Conservation (phyloP, 53 echinoderm and acorn worm species). For the Actinopyga echinites region DNA sequence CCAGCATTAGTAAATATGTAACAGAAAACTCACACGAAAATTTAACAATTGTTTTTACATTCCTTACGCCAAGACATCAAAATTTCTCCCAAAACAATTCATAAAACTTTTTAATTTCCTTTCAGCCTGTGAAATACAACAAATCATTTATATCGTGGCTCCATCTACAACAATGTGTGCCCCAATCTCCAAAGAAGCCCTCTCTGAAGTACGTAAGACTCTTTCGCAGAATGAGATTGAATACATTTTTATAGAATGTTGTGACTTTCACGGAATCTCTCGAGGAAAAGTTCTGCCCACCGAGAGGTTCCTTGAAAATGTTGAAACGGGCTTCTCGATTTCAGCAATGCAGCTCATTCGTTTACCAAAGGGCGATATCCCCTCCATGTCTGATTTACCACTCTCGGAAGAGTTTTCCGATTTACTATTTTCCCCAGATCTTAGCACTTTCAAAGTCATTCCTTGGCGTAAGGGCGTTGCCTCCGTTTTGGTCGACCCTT, state of each 20-base stretch:
- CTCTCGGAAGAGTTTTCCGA: background rate
- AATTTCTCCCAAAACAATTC: too few species aligned
- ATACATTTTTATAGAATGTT: slow-evolving; percentile 4
- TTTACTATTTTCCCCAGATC: background rate
- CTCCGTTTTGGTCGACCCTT: slow-evolving; percentile 9
- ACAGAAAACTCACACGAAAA: too few species aligned
- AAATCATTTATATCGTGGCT: too few species aligned
- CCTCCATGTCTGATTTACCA: background rate
- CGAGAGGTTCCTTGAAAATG: background rate
- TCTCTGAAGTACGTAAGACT: background rate
- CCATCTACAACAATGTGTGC: too few species aligned
- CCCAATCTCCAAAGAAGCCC: background rate
- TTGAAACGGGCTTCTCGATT: background rate
- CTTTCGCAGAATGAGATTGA: background rate
- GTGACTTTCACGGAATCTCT: background rate
- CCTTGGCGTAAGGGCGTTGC: slow-evolving; percentile 16
- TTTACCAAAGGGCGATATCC: background rate
- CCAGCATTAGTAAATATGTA: too few species aligned
- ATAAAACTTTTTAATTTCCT: too few species aligned
- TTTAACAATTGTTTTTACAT: too few species aligned
- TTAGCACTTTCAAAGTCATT: background rate
- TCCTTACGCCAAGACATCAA: too few species aligned
- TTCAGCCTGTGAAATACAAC: too few species aligned
- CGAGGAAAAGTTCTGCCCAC: background rate
- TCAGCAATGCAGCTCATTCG: background rate